Evolutionary conservation across 2,113 vertebrate genomes (phyloP).

Genomic region (Calyptomena viridis): DNA sequence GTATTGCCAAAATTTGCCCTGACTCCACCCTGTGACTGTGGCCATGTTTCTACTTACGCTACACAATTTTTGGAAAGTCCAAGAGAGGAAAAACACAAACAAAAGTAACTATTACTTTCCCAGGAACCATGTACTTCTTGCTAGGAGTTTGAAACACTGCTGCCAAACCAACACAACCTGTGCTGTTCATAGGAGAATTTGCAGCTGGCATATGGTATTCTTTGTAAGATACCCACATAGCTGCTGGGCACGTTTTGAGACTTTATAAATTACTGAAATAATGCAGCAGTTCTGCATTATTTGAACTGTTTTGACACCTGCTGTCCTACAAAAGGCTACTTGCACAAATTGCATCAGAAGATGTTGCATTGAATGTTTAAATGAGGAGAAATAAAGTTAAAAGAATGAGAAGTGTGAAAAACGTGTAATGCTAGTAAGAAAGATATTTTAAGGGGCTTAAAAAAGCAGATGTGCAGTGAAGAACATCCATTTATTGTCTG

Average conservation of each 20-base stretch:
- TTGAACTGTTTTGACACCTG: not conserved
- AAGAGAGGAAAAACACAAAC: not conserved
- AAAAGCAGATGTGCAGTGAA: not conserved
- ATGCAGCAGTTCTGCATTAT: not conserved
- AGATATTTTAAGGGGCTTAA: not conserved
- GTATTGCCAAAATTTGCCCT: not conserved
- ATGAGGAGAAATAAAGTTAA: not conserved
- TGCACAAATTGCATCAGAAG: not conserved
- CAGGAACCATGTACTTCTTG: not conserved
- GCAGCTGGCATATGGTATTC: not conserved
- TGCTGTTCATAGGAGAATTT: not conserved
- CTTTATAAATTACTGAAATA: not conserved
- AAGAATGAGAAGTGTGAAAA: not conserved
- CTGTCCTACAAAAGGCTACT: not conserved
- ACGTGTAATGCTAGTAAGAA: not conserved
- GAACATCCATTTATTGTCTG: not conserved
- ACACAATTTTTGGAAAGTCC: not conserved
- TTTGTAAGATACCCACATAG: not conserved
- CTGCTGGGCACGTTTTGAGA: not conserved
- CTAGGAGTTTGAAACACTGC: not conserved
- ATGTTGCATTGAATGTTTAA: not conserved
- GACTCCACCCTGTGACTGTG: not conserved
- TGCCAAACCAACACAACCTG: not conserved
- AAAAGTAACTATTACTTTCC: not conserved
- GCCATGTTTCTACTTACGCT: not conserved